These are phyloP conservation scores for Habropoda laboriosa DNA, from an alignment of 1,140 invertebrate genomes.

Conservation along the genomic window DNA sequence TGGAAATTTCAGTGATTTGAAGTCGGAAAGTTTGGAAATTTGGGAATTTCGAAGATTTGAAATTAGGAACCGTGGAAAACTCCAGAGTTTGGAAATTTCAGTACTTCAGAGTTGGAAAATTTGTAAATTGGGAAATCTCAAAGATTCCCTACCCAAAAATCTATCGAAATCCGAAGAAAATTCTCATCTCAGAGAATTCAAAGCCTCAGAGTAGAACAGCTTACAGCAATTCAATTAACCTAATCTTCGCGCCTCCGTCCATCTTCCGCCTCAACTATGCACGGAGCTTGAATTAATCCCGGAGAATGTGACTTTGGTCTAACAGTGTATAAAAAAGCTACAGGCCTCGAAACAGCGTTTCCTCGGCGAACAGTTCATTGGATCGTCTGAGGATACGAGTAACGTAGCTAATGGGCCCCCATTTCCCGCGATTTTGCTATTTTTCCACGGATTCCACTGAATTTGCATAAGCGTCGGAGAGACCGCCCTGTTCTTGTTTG, in stretches of 20 bases:
- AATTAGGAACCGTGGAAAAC: neutral
- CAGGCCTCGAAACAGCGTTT: neutral
- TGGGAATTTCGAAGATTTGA: neutral
- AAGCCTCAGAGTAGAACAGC: no score
- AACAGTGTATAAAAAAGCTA: neutral
- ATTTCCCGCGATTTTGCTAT: neutral
- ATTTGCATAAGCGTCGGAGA: conserved; percentile 30
- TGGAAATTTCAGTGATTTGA: no score
- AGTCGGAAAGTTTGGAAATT: neutral
- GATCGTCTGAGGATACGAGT: neutral
- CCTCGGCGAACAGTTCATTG: neutral
- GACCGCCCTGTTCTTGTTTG: conserved; percentile 37
- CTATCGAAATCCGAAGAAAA: no score
- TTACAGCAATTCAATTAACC: neutral
- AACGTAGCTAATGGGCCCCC: neutral
- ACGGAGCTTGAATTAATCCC: neutral
- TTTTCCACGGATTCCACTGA: conserved; percentile 1
- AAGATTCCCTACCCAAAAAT: no score
- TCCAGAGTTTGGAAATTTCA: neutral
- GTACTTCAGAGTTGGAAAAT: neutral
- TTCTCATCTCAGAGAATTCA: neutral
- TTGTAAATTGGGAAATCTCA: neutral
- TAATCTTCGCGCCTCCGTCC: neutral
- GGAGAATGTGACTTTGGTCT: neutral
- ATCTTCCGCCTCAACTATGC: neutral